These are phyloP conservation scores for Mactromeris polynyma DNA, from an alignment of 2,888 invertebrate genomes.

Conservation along the genomic window DNA sequence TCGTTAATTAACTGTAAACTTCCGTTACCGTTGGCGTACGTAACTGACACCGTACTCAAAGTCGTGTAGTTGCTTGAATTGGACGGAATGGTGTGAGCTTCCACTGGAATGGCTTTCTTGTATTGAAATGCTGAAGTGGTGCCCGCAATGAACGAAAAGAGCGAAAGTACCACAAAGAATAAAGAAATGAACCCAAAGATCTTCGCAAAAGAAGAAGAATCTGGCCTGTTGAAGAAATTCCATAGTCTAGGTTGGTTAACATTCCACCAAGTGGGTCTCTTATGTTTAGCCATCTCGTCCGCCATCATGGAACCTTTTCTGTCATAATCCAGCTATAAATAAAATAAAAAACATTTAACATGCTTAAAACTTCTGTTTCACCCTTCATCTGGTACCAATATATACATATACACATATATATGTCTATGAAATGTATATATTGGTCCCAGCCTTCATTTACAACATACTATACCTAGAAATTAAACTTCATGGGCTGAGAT, in stretches of 20 bases:
- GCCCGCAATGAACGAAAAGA: constrained; percentile 61
- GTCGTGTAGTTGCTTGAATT: neutral
- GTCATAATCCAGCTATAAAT: constrained; percentile 64
- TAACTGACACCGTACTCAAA: neutral
- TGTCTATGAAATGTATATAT: too few relatives aligned
- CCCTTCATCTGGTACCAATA: too few relatives aligned
- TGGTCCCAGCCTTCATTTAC: too few relatives aligned
- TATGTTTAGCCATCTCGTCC: constrained; percentile 13
- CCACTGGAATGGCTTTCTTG: neutral
- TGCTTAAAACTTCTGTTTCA: too few relatives aligned
- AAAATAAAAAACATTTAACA: neutral
- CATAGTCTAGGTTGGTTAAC: constrained; percentile 64
- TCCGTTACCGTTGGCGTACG: neutral
- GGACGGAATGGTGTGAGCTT: neutral
- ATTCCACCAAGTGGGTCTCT: constrained; percentile 47
- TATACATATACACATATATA: too few relatives aligned
- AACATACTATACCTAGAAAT: too few relatives aligned
- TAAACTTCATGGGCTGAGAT: too few relatives aligned
- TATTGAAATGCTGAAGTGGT: constrained; percentile 48
- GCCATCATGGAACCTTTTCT: constrained; percentile 61
- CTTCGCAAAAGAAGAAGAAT: constrained; percentile 72
- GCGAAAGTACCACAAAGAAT: constrained; percentile 61
- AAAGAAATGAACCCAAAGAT: constrained; percentile 51
- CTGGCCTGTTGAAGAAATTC: constrained; percentile 76
- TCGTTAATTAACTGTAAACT: neutral